Percentiles rank a stretch among this genome's conserved stretches.
These are phyloP conservation scores for Harpagoxenus sublaevis DNA, from an alignment of 2,888 invertebrate species.

Conservation along the genomic window DNA sequence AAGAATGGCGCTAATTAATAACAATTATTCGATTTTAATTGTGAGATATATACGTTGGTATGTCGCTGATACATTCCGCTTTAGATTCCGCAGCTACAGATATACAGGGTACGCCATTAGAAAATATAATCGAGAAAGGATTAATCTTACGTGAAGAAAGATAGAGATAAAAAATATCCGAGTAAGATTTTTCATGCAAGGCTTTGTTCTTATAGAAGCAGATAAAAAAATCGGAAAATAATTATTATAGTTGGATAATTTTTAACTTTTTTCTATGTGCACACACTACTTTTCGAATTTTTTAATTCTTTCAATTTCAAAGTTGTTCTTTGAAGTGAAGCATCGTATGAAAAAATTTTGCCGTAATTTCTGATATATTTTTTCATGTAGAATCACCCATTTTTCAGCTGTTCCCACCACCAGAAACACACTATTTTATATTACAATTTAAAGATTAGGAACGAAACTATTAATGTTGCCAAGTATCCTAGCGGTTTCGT, in stretches of 20 bases:
- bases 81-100: not conserved
- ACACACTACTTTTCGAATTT: not conserved
- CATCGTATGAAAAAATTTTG: not conserved
- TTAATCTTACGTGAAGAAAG: not conserved
- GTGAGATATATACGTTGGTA: not conserved
- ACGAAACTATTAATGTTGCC: conserved; percentile 62
- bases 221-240: not conserved
- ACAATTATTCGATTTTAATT: not conserved
- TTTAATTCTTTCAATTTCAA: not conserved
- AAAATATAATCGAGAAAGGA: not conserved
- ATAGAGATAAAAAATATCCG: not conserved
- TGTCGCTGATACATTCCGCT: not conserved
- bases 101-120: not conserved
- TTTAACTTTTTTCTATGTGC: not conserved
- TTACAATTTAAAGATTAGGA: conserved; percentile 45
- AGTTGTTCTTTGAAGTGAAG: not conserved
- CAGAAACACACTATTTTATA: not conserved
- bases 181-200: not conserved
- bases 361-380: not conserved
- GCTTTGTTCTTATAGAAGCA: not conserved
- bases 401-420: not conserved
- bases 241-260: not conserved
- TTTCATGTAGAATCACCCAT: not conserved
- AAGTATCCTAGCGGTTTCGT: conserved; percentile 79
- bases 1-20: conserved; percentile 9